Conservation (phyloP, 2,113 vertebrate genomes). For the Pandion haliaetus region DNA sequence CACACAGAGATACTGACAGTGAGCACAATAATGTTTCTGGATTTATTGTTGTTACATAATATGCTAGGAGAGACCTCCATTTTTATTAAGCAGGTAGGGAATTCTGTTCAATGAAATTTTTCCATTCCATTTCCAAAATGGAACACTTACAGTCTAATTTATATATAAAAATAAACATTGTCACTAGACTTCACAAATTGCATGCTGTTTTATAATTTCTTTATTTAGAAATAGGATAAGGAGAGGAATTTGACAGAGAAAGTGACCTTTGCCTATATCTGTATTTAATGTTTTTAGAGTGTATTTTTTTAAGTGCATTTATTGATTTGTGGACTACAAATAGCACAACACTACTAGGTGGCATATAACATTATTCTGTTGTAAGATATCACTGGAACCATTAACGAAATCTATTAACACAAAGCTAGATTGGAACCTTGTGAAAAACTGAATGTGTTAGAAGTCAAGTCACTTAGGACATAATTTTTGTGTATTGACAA, state of each 20-base stretch:
- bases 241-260: background rate
- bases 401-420: background rate
- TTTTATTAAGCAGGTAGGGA: background rate
- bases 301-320: background rate
- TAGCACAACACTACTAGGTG: background rate
- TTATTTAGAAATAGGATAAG: background rate
- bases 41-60: background rate
- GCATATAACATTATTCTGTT: background rate
- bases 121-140: background rate
- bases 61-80: background rate
- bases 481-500: background rate
- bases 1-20: background rate
- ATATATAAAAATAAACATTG: background rate
- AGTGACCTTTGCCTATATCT: background rate
- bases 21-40: background rate
- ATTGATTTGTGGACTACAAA: background rate
- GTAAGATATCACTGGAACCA: background rate
- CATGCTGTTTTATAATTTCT: background rate
- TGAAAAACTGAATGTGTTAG: background rate
- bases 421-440: background rate
- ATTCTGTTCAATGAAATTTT: background rate
- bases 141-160: background rate
- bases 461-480: background rate
- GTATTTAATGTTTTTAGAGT: background rate
- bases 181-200: background rate